These are phyloP conservation scores for Stomatorhinus walkeri DNA, from an alignment of 2,797 vertebrate genomes.

Conservation along the genomic window DNA sequence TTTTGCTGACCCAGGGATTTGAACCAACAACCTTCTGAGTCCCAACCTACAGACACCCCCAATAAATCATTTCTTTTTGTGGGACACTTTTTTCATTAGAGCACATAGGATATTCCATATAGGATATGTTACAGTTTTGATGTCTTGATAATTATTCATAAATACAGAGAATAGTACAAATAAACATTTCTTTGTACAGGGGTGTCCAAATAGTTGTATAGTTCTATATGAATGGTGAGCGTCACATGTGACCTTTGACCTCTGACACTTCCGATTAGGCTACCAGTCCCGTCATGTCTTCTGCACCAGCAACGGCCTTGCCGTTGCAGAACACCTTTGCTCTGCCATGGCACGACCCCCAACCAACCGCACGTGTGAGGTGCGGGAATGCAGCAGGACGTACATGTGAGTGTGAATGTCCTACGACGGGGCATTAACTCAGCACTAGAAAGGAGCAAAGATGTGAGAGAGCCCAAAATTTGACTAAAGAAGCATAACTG, in stretches of 20 bases:
- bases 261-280: slow-evolving; percentile 43
- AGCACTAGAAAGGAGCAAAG: neutral
- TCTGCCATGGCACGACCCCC: slow-evolving; percentile 47
- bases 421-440: too few species aligned
- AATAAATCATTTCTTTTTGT: neutral
- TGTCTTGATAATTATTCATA: neutral
- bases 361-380: slow-evolving; percentile 53
- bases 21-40: neutral
- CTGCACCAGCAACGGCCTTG: slow-evolving; percentile 61
- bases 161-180: neutral
- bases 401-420: slow-evolving; percentile 47
- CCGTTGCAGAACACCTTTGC: slow-evolving; percentile 61
- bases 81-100: neutral
- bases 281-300: slow-evolving; percentile 63
- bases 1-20: neutral
- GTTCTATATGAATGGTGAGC: neutral
- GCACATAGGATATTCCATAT: neutral
- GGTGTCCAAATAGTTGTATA: neutral
- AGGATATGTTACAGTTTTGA: neutral
- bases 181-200: neutral
- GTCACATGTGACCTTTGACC: neutral
- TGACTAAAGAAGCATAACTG: neutral
- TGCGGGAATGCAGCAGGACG: slow-evolving; percentile 56
- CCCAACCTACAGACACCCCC: neutral
- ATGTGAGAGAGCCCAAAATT: neutral